Conservation (phyloP, 2,888 invertebrate species). For the Dryocosmus kuriphilus region DNA sequence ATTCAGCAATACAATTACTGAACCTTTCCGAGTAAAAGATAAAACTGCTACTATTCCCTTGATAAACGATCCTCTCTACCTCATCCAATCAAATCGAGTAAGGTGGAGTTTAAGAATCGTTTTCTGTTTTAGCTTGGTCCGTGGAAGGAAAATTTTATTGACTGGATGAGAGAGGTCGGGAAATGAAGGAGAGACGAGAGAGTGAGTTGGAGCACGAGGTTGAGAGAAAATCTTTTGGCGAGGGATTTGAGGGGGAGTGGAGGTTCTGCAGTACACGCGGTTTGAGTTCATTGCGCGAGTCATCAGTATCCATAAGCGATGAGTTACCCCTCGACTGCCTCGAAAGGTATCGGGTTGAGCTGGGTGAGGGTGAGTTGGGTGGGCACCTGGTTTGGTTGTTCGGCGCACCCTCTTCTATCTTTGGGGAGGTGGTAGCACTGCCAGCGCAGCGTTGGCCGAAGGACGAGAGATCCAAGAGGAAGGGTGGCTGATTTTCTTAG, state of each 20-base stretch:
- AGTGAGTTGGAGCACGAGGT: conserved; percentile 23
- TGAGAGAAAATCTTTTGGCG: conserved; percentile 74
- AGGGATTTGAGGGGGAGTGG: conserved; percentile 71
- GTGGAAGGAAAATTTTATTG: conserved; percentile 34
- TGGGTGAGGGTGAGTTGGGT: conserved; percentile 61
- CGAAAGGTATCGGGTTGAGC: conserved; percentile 50
- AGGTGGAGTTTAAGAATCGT: conserved; percentile 39
- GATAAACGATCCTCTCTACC: conserved; percentile 10
- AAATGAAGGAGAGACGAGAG: conserved; percentile 8
- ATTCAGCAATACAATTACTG: background rate
- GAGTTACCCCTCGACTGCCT: conserved; percentile 75
- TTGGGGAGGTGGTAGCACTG: conserved; percentile 53
- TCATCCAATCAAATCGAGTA: conserved; percentile 35
- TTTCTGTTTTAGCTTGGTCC: conserved; percentile 7
- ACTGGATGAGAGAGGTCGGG: background rate
- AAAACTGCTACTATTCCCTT: conserved; percentile 49
- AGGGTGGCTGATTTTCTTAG: conserved; percentile 77
- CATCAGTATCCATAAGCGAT: conserved; percentile 90
- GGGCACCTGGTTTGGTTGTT: conserved; percentile 75
- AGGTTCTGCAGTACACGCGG: conserved; percentile 63
- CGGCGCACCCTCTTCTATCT: conserved; percentile 62
- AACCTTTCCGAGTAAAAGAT: background rate
- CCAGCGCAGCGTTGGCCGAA: conserved; percentile 54
- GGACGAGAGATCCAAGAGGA: conserved; percentile 54
- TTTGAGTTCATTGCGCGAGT: conserved; percentile 83